phyloP scores from a whole-genome alignment of 2,888 invertebrate species.

The Creontiades dilutus region DNA sequence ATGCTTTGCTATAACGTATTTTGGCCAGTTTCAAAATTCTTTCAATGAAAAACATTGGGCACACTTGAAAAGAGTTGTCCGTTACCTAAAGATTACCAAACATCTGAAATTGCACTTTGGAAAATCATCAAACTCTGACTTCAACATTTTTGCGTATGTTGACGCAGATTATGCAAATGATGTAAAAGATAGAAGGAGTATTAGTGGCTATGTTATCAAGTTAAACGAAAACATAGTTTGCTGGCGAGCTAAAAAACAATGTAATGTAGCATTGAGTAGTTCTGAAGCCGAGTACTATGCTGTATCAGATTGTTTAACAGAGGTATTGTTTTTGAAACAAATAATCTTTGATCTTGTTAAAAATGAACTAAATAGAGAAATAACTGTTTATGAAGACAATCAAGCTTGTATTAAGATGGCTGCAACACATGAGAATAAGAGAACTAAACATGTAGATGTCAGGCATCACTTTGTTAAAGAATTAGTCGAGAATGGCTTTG shows the following conservation, averaged over 20 bases:
- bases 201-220: slow-evolving; percentile 38
- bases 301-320: not conserved
- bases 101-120: not conserved
- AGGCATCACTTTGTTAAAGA: not conserved
- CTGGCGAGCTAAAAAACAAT: not conserved
- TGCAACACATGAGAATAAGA: not conserved
- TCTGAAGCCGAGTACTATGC: slow-evolving; percentile 28
- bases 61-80: slow-evolving; percentile 46
- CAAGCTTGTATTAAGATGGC: not conserved
- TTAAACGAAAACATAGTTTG: not conserved
- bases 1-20: slow-evolving; percentile 45
- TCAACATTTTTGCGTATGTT: slow-evolving; percentile 38
- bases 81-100: slow-evolving; percentile 48
- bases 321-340: not conserved
- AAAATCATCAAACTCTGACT: not conserved
- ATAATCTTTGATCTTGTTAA: not conserved
- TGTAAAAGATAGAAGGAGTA: slow-evolving; percentile 43
- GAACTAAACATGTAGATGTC: not conserved
- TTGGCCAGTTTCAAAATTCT: slow-evolving; percentile 48
- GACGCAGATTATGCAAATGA: slow-evolving; percentile 63
- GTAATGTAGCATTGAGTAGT: not conserved
- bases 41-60: not conserved
- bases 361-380: not conserved
- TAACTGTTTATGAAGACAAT: not conserved
- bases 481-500: not conserved